Base-by-base conservation (phyloP, 2,888 invertebrate species). In the Argynnis bischoffii region DNA sequence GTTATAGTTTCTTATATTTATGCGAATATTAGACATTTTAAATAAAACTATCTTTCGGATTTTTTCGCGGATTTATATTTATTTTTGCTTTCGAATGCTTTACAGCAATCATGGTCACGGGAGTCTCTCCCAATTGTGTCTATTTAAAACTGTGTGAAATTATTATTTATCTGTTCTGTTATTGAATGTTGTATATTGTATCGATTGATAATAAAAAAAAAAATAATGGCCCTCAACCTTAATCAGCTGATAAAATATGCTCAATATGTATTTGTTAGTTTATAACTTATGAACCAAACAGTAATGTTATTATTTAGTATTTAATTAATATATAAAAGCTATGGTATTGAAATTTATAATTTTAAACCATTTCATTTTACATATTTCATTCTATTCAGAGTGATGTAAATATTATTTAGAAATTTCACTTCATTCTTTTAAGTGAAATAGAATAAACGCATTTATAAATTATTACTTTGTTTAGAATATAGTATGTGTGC, bases 241-340 rank as follows among this genome's bases (percentile, higher is more conserved):
- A 41, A 41, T 11, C 35, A 41, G 0, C 35, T 41, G 35, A 11
- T 48, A 51, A 31, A 35, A 31, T 50, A 41, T n/a, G 31, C 48
- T 48, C 21, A n/a, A 26, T 35, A 51, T 46, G 14, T 53, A 64
- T 47, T 64, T 66, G 47, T 67, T 69, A 64, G 66, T 51, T 51
- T 59, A 31, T 60, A 55, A 55, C 51, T n/a, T 55, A 69, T 54
- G 46, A 69, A 66, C 66, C 69, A 69, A 69, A 66, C 69, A 63
- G 59, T 69, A 63, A 66, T 41, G n/a, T 63, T 56, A 54, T 35
- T 15, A 63, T 60, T 31, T 63, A 63, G 46, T n/a, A 56, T 64
- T 64, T 51, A 56, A 48, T 64, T 56, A 56, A 46, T 48, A 47
- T 54, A 35, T 66, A 66, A 66, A 54, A 54, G 66, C 60, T 66